Evolutionary conservation across 1,140 invertebrate species (phyloP).

Genomic region (Musca domestica): DNA sequence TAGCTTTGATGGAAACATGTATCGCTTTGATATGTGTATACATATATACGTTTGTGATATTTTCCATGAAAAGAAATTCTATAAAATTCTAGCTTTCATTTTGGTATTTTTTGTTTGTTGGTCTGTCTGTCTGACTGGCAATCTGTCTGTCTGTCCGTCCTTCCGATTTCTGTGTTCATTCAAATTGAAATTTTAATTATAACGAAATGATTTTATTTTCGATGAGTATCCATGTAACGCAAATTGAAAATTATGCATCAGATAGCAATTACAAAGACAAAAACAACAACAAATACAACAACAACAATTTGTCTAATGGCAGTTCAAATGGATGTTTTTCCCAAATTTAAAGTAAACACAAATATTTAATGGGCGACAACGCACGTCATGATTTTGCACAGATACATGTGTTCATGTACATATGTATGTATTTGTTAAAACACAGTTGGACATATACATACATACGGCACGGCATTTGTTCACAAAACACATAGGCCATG

Average conservation of each 20-base stretch:
- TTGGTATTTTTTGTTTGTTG: not conserved
- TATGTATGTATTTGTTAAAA: no score
- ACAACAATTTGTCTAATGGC: no score
- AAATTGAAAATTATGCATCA: constrained; percentile 22
- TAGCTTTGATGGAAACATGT: no score
- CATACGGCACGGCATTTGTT: no score
- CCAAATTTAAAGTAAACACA: not conserved
- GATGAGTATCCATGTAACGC: not conserved
- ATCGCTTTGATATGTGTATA: no score
- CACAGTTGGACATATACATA: no score
- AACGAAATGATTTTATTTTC: constrained; percentile 8
- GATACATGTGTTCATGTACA: no score
- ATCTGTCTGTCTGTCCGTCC: not conserved
- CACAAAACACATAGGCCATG: no score
- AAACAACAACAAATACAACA: not conserved
- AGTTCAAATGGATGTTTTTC: not conserved
- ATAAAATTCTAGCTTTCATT: not conserved
- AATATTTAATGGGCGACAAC: not conserved
- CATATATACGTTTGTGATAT: not conserved
- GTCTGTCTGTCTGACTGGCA: not conserved
- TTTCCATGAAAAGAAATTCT: not conserved
- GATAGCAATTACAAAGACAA: constrained; percentile 17
- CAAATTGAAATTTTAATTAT: constrained; percentile 21
- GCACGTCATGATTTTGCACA: no score
- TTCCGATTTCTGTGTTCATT: constrained; percentile 6